Percentiles rank a stretch among this genome's conserved stretches.
Conservation (phyloP, 2,113 vertebrate genomes). For the Charadrius vociferus region DNA sequence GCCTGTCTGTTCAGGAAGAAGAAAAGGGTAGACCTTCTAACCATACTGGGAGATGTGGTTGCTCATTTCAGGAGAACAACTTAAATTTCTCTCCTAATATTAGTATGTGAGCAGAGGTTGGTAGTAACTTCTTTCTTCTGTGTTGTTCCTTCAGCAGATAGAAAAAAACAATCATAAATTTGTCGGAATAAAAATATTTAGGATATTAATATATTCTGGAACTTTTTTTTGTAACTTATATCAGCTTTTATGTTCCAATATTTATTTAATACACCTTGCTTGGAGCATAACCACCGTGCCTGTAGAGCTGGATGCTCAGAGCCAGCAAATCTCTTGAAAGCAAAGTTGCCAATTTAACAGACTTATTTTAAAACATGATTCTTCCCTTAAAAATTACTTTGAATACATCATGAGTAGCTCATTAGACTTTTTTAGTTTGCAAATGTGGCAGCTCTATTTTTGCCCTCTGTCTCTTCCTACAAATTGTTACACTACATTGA, state of each 20-base stretch:
- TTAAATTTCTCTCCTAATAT: background rate
- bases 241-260: background rate
- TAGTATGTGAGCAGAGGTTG: background rate
- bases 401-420: background rate
- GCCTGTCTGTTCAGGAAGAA: background rate
- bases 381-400: background rate
- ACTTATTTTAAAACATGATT: background rate
- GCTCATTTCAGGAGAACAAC: background rate
- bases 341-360: background rate
- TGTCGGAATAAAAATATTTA: background rate
- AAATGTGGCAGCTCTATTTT: background rate
- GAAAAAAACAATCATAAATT: background rate
- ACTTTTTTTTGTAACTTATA: background rate
- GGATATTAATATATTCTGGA: background rate
- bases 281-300: background rate
- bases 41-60: rapidly evolving
- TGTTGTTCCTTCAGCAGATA: background rate
- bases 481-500: background rate
- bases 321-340: background rate
- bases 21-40: background rate
- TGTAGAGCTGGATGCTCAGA: background rate
- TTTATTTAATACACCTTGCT: background rate
- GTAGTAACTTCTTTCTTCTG: background rate
- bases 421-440: background rate
- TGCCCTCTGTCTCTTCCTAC: background rate